A percentile compares a stretch with the other conserved stretches of the same genome.
These are phyloP conservation scores for Leptinotarsa peninsularis DNA, from an alignment of 2,888 invertebrate genomes.

Conservation along the genomic window DNA sequence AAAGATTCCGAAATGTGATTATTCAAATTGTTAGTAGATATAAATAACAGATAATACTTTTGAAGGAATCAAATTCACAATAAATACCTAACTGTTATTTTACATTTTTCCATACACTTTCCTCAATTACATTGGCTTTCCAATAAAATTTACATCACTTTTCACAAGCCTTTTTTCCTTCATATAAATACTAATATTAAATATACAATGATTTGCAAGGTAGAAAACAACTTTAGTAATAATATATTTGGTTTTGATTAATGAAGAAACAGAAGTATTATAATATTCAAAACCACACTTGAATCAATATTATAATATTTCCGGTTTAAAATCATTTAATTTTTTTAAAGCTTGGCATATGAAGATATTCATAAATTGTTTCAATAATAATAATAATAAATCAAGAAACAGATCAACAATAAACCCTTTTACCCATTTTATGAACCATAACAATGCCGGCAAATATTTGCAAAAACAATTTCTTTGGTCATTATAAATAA, in stretches of 20 bases:
- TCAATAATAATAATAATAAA: not conserved
- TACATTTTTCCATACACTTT: conserved; percentile 43
- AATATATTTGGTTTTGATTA: conserved; percentile 13
- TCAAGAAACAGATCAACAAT: conserved; percentile 4
- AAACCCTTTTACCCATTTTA: conserved; percentile 3
- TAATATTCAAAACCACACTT: not conserved
- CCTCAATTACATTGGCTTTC: conserved; percentile 58
- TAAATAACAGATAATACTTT: conserved; percentile 29
- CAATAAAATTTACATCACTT: conserved; percentile 52
- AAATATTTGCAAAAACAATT: conserved; percentile 2
- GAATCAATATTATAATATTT: not conserved
- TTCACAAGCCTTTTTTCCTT: conserved; percentile 60
- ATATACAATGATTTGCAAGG: conserved; percentile 35
- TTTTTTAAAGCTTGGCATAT: conserved; percentile 21
- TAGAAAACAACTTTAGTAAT: conserved; percentile 22
- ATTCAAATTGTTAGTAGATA: too few relatives aligned
- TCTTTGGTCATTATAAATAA: conserved; percentile 13
- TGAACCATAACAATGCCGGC: not conserved
- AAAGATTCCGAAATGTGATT: too few relatives aligned
- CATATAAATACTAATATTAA: conserved; percentile 32
- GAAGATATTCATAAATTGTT: not conserved
- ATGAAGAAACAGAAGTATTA: conserved; percentile 1
- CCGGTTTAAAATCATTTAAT: not conserved
- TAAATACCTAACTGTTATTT: conserved; percentile 25
- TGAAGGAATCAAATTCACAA: conserved; percentile 35